Evolutionary conservation across 1,140 invertebrate species (phyloP), one percentile per base, ranked within the genome.

Genomic region (Armadillidium nasatum): DNA sequence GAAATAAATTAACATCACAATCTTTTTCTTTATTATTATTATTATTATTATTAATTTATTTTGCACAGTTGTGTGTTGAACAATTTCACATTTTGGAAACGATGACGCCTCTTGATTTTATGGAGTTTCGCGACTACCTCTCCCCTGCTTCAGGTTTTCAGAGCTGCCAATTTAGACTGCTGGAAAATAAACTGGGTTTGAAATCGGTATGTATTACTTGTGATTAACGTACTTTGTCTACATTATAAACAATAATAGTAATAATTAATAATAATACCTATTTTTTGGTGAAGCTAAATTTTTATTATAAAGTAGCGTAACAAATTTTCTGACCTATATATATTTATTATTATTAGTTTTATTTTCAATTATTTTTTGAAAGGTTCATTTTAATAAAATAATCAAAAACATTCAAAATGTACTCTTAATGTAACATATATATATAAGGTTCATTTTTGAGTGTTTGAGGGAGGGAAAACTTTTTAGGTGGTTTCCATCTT

Each of bases 51-150:
- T n/a, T 33, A 72, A 76, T 84, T 85, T 13, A 45, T 68, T 74
- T 43, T 72, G 82, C 83, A 19, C 84, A 98, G 94, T 85, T 98
- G 0, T 85, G 98, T 23, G 94, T 96, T 22, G 97, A 99, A 83
- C 97, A 99, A 88, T 95, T 99, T 10, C 91, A 93, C 83, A 97
- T 99, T 82, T 85, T 99, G 73, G 97, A 99, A 85, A 98, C 96
- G 0, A 99, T 99, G 96, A 96, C 94, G 0, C 95, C 96, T 0
- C 85, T 97, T 71, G 96, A 98, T 86, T 99, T 98, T 83, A 95
- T 98, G 90, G 95, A 97, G 78, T 98, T 98, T 85, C 88, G 96
- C 60, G 89, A 92, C 76, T 96, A 95, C 83, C 85, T 99, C 4
- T 91, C 93, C 2, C 93, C 97, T 0, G 96, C 97, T 0, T 99